Conservation (phyloP, 2,797 vertebrate species). For the Chromis chromis region DNA sequence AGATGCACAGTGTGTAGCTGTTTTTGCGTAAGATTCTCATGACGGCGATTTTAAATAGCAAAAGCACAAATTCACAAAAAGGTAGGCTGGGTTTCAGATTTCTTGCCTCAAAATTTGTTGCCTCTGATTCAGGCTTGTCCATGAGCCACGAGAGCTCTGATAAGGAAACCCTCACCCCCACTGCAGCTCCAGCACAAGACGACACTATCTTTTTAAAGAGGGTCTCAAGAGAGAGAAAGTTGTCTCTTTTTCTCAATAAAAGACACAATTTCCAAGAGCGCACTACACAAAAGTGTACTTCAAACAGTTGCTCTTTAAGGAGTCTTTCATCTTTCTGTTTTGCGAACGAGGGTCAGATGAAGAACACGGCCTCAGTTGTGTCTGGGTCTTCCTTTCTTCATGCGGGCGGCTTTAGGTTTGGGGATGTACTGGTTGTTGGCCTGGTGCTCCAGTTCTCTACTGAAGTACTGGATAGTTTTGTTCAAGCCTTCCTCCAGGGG, state of each 20-base stretch:
- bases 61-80: slow-evolving; percentile 80
- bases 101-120: slow-evolving; percentile 23
- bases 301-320: slow-evolving; percentile 51
- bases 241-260: slow-evolving; percentile 15
- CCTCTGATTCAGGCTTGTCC: slow-evolving; percentile 84
- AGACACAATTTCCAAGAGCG: slow-evolving; percentile 42
- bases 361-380: slow-evolving; percentile 85
- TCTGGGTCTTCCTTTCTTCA: slow-evolving; percentile 94
- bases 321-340: slow-evolving; percentile 32
- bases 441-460: slow-evolving; percentile 96
- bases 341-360: slow-evolving; percentile 10
- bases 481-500: slow-evolving; percentile 97
- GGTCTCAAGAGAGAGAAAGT: slow-evolving; percentile 7
- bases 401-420: slow-evolving; percentile 96
- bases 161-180: slow-evolving; percentile 21
- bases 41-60: slow-evolving; percentile 89
- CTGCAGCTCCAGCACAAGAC: slow-evolving; percentile 42
- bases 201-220: slow-evolving; percentile 25
- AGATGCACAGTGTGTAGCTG: slow-evolving; percentile 78
- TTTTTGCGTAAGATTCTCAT: slow-evolving; percentile 68
- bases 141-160: slow-evolving; percentile 79
- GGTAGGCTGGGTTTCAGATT: slow-evolving; percentile 83
- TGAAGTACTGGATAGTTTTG: slow-evolving; percentile 99
- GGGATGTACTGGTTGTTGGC: slow-evolving; percentile 99
- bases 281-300: slow-evolving; percentile 74